Conservation (phyloP, 2,113 vertebrate species). For the Harpagus bidentatus region DNA sequence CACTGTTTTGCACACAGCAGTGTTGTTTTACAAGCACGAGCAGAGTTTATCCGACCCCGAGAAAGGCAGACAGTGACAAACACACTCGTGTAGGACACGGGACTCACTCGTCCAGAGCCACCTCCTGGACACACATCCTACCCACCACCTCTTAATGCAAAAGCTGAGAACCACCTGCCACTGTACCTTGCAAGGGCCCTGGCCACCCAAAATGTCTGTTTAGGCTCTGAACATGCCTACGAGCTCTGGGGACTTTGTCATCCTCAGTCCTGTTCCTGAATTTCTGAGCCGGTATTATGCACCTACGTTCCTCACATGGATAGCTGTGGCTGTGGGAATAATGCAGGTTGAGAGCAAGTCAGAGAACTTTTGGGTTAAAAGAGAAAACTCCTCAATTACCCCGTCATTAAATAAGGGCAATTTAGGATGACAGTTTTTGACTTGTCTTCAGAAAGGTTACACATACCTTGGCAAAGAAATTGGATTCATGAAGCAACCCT, state of each 20-base stretch:
- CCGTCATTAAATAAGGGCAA: background rate
- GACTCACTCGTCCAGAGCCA: background rate
- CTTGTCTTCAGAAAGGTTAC: background rate
- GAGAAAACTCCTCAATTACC: background rate
- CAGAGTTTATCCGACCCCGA: background rate
- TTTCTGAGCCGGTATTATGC: background rate
- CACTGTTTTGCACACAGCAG: background rate
- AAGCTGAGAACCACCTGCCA: background rate
- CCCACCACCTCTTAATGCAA: background rate
- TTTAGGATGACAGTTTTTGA: background rate
- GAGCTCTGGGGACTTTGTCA: background rate
- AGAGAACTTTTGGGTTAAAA: background rate
- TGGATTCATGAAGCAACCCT: background rate
- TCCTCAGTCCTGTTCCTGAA: background rate
- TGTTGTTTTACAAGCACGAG: background rate
- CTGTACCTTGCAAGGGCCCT: background rate
- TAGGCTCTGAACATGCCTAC: background rate
- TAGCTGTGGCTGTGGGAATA: background rate
- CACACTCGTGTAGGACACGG: too few relatives aligned
- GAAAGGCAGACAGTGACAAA: background rate
- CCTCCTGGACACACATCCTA: background rate
- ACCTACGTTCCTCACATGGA: background rate
- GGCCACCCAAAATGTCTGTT: rapidly evolving
- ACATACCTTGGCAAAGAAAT: background rate
- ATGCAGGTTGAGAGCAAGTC: background rate